Base-by-base conservation (phyloP, 2,888 invertebrate genomes). In the Phrixothrix hirtus region DNA sequence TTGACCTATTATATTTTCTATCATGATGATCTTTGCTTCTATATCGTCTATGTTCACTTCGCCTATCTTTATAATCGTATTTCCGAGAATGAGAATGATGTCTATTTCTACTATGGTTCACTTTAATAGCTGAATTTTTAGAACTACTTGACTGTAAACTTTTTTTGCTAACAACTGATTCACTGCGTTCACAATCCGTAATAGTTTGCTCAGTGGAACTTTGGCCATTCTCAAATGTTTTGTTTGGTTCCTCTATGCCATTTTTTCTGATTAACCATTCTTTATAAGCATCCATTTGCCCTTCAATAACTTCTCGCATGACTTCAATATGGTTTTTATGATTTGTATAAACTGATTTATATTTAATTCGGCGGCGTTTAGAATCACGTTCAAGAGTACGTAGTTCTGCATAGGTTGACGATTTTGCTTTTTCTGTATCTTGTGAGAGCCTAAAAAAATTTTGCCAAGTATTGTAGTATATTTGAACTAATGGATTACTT, bases 291-390 rank as follows among this genome's bases (percentile, higher is more conserved):
- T 71, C 71, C 76, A 76, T 77, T 62, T 77, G 87, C 63, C 79
- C 82, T 67, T 71, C 75, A 58, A 85, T 83, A 27, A 85, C 78
- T 62, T 81, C 83, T 1, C 81, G 74, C 29, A 84, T 73, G 6
- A 82, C 78, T 67, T 83, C 79, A 0, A 80, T 82, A 65, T 84
- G 81, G 70, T 79, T 82, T 61, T 77, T 77, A 4, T 77, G 75
- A 61, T 79, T 81, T 38, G 81, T 79, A 39, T 83, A 79, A 17
- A 81, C 81, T 27, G 75, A 71, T 64, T 72, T 75, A 69, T 85
- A 83, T 71, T 82, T 81, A 35, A 79, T 69, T 61, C 83, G 77
- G 10, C 85, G 77, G 9, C 85, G 77, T 71, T 81, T 81, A 69
- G 82, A 79, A 69, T 85, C 79, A 34, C 85, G 78, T 67, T 81